phyloP scores from a whole-genome alignment of 2,797 vertebrate genomes.

The Delichon dasypus region DNA sequence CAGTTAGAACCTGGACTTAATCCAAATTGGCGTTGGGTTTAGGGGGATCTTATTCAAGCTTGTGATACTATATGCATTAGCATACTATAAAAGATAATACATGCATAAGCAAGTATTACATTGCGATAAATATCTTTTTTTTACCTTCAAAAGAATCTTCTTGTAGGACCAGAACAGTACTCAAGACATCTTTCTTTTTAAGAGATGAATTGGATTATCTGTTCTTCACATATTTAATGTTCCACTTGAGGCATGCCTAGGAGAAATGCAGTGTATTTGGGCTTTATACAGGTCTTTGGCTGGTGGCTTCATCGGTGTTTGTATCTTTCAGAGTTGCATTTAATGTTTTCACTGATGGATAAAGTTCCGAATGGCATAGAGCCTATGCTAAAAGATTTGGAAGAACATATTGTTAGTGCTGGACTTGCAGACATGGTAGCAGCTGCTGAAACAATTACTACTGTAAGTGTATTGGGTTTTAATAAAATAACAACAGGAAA shows the following conservation, averaged over 20 bases:
- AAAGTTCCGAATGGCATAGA: slow-evolving; percentile 98
- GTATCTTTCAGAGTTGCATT: slow-evolving; percentile 86
- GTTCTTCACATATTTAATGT: not conserved
- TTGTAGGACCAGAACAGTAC: not conserved
- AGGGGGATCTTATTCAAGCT: not conserved
- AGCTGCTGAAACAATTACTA: slow-evolving; percentile 96
- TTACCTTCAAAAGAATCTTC: not conserved
- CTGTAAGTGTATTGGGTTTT: slow-evolving; percentile 80
- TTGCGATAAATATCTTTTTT: not conserved
- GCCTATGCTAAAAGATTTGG: slow-evolving; percentile 97
- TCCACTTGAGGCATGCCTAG: not conserved
- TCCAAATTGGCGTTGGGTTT: not conserved
- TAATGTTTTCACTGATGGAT: slow-evolving; percentile 99
- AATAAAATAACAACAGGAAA: not conserved
- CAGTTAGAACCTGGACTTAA: not conserved
- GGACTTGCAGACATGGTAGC: slow-evolving; percentile 98
- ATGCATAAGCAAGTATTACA: not conserved
- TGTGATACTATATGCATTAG: not conserved
- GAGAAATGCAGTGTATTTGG: not conserved
- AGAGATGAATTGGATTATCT: not conserved
- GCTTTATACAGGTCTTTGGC: not conserved
- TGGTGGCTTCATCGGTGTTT: slow-evolving; percentile 51
- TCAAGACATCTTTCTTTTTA: not conserved
- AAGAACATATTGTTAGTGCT: slow-evolving; percentile 97
- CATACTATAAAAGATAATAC: not conserved